A percentile compares a stretch with the other conserved stretches of the same genome.
phyloP scores from a whole-genome alignment of 2,797 vertebrate species.

The Lithobates pipiens region DNA sequence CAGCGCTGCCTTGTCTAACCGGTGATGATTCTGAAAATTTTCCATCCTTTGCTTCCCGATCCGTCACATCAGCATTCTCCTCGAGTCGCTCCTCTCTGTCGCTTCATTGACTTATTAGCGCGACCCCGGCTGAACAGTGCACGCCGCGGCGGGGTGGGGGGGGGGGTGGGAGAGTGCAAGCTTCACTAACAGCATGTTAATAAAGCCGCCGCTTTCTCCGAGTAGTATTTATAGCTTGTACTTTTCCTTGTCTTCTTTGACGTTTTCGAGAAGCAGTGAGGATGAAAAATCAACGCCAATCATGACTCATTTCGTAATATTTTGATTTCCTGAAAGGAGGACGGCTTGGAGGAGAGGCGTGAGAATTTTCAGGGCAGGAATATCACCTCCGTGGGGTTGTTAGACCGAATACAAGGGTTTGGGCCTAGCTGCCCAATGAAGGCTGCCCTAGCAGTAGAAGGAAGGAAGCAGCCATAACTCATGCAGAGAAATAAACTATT shows the following conservation, averaged over 20 bases:
- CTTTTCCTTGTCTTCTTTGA: background rate
- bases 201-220: slow-evolving; percentile 13
- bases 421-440: background rate
- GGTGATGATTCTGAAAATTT: background rate
- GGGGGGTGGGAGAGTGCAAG: background rate
- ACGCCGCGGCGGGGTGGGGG: background rate
- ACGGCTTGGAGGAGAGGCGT: background rate
- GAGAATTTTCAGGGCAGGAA: background rate
- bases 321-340: background rate
- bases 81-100: background rate
- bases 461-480: background rate
- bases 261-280: background rate
- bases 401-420: background rate
- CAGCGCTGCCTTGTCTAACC: background rate
- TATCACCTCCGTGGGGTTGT: background rate
- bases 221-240: slow-evolving; percentile 2
- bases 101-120: slow-evolving; percentile 36
- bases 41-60: background rate
- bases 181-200: background rate
- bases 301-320: background rate
- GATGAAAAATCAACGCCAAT: slow-evolving; percentile 1
- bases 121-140: background rate
- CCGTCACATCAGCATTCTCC: slow-evolving; percentile 32
- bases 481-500: background rate
- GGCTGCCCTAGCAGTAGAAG: background rate